Evolutionary conservation across 1,140 invertebrate genomes (phyloP).

Genomic region (Psix sp.): DNA sequence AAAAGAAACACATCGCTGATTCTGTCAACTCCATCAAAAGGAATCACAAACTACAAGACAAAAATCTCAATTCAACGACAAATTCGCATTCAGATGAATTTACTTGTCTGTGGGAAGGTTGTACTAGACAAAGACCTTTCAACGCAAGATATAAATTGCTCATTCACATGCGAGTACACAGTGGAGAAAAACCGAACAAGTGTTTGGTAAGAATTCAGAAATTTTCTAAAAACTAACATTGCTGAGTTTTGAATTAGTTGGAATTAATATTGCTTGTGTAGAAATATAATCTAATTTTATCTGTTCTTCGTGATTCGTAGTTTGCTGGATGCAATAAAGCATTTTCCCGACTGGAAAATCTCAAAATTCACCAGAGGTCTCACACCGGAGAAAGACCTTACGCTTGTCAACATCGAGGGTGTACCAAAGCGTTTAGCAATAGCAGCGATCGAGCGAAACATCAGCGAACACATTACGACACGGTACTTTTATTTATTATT

Average conservation of each 20-base stretch:
- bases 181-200: slow-evolving; percentile 96
- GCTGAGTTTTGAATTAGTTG: neutral
- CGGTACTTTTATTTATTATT: slow-evolving; percentile 79
- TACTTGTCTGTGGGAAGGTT: slow-evolving; percentile 94
- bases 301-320: slow-evolving; percentile 80
- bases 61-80: slow-evolving; percentile 62
- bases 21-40: slow-evolving; percentile 62
- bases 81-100: slow-evolving; percentile 84
- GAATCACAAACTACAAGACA: slow-evolving; percentile 64
- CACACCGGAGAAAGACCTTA: slow-evolving; percentile 91
- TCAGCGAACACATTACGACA: slow-evolving; percentile 96
- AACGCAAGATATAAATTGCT: slow-evolving; percentile 97
- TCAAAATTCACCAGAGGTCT: slow-evolving; percentile 96
- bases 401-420: slow-evolving; percentile 81
- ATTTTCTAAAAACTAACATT: slow-evolving; percentile 78
- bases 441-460: slow-evolving; percentile 98
- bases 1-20: slow-evolving; percentile 91
- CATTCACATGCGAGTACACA: slow-evolving; percentile 97
- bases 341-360: slow-evolving; percentile 95
- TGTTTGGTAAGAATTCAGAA: slow-evolving; percentile 86
- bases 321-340: slow-evolving; percentile 95
- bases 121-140: slow-evolving; percentile 90
- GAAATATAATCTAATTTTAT: no score
- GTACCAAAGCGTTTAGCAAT: slow-evolving; percentile 96
- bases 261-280: no score